Conservation (phyloP, 2,888 invertebrate genomes). For the Dynastes tityus region DNA sequence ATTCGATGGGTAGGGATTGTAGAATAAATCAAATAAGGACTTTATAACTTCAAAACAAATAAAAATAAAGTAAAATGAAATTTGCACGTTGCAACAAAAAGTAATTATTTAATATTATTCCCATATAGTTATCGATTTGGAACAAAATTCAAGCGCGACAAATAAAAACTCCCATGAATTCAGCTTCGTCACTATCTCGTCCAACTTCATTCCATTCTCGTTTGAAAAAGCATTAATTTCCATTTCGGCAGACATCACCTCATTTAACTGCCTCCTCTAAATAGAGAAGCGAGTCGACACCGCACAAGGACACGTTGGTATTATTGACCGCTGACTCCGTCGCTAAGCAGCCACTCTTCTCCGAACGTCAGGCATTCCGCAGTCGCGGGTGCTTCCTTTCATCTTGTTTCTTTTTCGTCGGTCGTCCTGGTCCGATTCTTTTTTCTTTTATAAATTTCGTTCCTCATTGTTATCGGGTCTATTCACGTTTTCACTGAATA, state of each 20-base stretch:
- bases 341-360: not conserved
- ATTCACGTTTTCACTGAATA: conserved; percentile 6
- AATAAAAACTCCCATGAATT: too few relatives aligned
- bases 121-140: too few relatives aligned
- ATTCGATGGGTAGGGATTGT: too few relatives aligned
- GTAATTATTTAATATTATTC: too few relatives aligned
- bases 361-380: not conserved
- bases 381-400: not conserved
- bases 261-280: conserved; percentile 21
- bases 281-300: conserved; percentile 27
- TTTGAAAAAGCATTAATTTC: conserved; percentile 38
- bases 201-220: not conserved
- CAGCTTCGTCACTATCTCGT: too few relatives aligned
- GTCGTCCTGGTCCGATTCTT: not conserved
- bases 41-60: too few relatives aligned
- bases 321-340: conserved; percentile 32
- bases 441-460: conserved; percentile 9
- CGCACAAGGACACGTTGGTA: conserved; percentile 38
- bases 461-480: conserved; percentile 13
- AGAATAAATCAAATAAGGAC: too few relatives aligned
- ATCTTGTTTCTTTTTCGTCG: not conserved
- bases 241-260: conserved; percentile 15
- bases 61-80: too few relatives aligned
- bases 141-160: too few relatives aligned
- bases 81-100: too few relatives aligned